Conservation (phyloP, 2,888 invertebrate species). For the Parapristionchus giblindavisi region DNA sequence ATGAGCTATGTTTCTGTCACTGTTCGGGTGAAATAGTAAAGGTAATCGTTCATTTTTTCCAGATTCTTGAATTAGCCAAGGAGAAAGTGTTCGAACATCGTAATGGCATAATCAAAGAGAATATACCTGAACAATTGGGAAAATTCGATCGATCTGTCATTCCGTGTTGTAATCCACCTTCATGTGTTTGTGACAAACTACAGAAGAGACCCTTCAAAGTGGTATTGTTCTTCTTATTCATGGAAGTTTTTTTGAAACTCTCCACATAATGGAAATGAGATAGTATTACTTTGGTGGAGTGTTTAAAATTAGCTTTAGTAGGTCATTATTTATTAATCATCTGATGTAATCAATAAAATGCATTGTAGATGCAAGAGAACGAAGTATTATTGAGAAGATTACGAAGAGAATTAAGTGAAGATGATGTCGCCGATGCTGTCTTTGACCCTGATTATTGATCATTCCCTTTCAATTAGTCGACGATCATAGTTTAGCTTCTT, state of each 20-base stretch:
- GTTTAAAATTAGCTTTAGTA: background rate
- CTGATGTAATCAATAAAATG: background rate
- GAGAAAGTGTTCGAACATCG: background rate
- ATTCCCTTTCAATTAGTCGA: background rate
- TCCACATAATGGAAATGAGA: too few relatives aligned
- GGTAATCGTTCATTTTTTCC: background rate
- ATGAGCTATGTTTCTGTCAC: too few relatives aligned
- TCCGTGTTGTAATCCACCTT: slow-evolving; percentile 58
- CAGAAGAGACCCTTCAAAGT: background rate
- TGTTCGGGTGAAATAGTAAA: background rate
- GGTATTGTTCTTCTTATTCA: background rate
- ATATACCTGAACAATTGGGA: background rate
- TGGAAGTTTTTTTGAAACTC: too few relatives aligned
- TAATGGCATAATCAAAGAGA: background rate
- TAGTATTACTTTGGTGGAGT: background rate
- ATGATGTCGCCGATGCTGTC: background rate
- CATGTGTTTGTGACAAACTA: slow-evolving; percentile 50
- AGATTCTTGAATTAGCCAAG: background rate
- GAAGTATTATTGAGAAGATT: background rate
- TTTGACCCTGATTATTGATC: background rate
- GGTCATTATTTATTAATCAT: background rate
- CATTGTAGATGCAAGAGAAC: background rate
- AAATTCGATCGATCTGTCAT: slow-evolving; percentile 39
- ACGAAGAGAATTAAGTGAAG: background rate
- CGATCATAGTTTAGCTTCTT: too few relatives aligned